Evolutionary conservation across 2,113 vertebrate genomes (phyloP), one percentile per base, ranked within the genome.

Genomic region (Columbina picui): DNA sequence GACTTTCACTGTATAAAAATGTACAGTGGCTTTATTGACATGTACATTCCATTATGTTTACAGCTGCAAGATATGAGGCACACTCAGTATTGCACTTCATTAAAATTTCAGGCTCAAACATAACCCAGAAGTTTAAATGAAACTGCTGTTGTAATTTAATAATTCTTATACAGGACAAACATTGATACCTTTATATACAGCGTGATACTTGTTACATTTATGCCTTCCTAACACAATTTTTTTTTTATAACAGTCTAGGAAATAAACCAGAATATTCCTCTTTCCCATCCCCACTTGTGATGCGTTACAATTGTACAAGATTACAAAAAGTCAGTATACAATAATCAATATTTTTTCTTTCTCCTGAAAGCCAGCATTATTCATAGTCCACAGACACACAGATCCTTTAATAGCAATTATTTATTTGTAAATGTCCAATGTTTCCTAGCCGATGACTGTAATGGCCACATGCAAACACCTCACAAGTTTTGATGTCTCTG

Each of bases 81-180:
- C 99, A 99, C 99, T 99, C 98, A 99, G 99, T 99, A 99, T 99
- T 99, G 99, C 99, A 99, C 99, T 99, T 99, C 99, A 99, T 99
- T 99, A 99, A 99, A 99, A 99, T 98, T 99, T 99, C 99, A 99
- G 99, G 99, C 99, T 99, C 98, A 98, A 99, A 99, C 99, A 98
- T 98, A 99, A 99, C 98, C 99, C 99, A 99, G 98, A 99, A 99
- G 99, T 99, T 99, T 98, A 99, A 99, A 99, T 98, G 98, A 99
- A 99, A 99, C 97, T 98, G 99, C 99, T 98, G 98, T 98, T 99
- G 99, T 99, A 99, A 99, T 99, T 99, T 98, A 99, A 98, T 99
- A 99, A 99, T 98, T 99, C 99, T 98, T 98, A 98, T 99, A 99
- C 99, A 99, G 99, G 99, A 99, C 99, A 98, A 99, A 99, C 99